phyloP scores from a whole-genome alignment of 2,797 vertebrate species.

The Hemibagrus guttatus region DNA sequence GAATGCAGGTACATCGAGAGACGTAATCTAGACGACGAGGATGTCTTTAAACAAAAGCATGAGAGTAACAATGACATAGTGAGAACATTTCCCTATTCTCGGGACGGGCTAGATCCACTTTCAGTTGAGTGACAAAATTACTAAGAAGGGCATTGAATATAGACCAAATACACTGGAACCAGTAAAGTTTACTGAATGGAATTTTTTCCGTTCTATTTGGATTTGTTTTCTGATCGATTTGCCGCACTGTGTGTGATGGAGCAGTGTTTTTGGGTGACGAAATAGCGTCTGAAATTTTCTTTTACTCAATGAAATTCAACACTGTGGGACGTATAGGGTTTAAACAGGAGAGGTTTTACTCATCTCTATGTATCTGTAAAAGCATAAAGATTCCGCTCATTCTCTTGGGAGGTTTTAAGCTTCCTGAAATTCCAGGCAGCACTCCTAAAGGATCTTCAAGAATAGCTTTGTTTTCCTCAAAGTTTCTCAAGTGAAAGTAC shows the following conservation, averaged over 20 bases:
- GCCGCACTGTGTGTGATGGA: neutral
- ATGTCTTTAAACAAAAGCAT: neutral
- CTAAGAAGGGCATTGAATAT: neutral
- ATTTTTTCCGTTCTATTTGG: neutral
- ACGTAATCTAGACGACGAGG: slow-evolving; percentile 31
- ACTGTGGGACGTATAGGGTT: neutral
- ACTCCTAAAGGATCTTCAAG: neutral
- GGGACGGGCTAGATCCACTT: neutral
- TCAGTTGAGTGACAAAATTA: neutral
- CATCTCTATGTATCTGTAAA: neutral
- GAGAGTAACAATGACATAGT: neutral
- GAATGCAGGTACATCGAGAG: slow-evolving; percentile 31
- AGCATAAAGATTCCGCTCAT: neutral
- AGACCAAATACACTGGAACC: neutral
- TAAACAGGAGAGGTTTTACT: neutral
- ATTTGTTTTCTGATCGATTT: no score
- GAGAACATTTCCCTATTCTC: slow-evolving; percentile 1
- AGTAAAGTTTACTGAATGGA: neutral
- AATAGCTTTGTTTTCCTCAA: neutral
- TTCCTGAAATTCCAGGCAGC: neutral
- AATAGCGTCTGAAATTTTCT: neutral
- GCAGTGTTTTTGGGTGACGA: neutral
- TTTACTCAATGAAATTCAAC: neutral
- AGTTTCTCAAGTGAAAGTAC: slow-evolving; percentile 6
- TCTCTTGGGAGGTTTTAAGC: neutral